A percentile compares a stretch with the other conserved stretches of the same genome.
Conservation (phyloP, 2,888 invertebrate species). For the Lycia hirtaria region DNA sequence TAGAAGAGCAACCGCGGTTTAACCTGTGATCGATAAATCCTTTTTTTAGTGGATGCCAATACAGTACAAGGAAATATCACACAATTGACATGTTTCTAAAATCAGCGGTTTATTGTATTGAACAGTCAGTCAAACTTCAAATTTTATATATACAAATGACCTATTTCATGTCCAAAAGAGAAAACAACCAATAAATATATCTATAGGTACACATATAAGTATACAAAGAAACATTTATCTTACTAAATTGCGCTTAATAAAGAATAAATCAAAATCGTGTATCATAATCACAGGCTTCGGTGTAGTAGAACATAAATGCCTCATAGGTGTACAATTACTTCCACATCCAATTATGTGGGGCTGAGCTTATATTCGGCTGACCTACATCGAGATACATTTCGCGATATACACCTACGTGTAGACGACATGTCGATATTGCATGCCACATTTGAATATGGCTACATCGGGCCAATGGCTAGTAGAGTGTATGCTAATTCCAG, state of each 20-base stretch:
- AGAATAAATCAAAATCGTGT: constrained; percentile 69
- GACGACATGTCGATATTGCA: constrained; percentile 69
- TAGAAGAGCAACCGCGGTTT: too few relatives aligned
- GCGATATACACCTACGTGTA: constrained; percentile 70
- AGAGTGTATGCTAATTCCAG: constrained; percentile 61
- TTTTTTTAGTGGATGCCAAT: too few relatives aligned
- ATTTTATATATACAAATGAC: too few relatives aligned
- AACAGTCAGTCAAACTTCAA: too few relatives aligned
- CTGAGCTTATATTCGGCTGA: constrained; percentile 67
- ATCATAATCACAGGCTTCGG: constrained; percentile 68
- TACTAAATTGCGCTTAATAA: constrained; percentile 70
- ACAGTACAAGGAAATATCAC: too few relatives aligned
- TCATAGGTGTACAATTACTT: constrained; percentile 73
- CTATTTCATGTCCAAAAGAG: constrained; percentile 19
- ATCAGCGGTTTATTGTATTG: too few relatives aligned
- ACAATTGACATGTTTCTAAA: too few relatives aligned
- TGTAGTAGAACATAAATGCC: constrained; percentile 67
- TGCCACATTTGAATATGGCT: constrained; percentile 62
- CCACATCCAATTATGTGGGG: constrained; percentile 67
- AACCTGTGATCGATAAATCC: too few relatives aligned
- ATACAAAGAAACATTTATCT: constrained; percentile 61
- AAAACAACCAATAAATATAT: constrained; percentile 27
- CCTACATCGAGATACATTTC: constrained; percentile 68
- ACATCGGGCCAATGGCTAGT: constrained; percentile 44
- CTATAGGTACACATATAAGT: constrained; percentile 15